Percentiles rank a stretch among this genome's conserved stretches.
Conservation (phyloP, 2,888 invertebrate genomes). For the Mechanitis messenoides region DNA sequence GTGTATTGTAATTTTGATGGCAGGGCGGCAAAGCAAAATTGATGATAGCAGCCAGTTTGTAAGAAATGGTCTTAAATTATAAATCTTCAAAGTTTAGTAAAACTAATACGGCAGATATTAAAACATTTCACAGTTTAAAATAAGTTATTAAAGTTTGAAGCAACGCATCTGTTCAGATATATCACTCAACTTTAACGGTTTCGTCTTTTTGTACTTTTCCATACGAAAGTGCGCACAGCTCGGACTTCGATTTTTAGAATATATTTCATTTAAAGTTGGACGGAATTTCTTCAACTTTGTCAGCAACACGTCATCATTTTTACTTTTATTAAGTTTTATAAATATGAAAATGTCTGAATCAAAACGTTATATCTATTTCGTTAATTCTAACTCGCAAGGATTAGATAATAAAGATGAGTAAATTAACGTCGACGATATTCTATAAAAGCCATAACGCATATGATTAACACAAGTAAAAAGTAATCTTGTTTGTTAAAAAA, state of each 20-base stretch:
- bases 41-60: no score
- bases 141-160: conserved; percentile 1
- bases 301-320: neutral
- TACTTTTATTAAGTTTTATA: no score
- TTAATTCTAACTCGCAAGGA: no score
- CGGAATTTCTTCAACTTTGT: neutral
- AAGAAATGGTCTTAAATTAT: neutral
- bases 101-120: neutral
- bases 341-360: no score
- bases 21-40: no score
- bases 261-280: neutral
- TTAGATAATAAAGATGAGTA: no score
- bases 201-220: neutral
- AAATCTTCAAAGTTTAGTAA: neutral
- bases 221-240: neutral
- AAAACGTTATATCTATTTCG: no score
- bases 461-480: no score
- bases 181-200: conserved; percentile 3
- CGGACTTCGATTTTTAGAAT: neutral
- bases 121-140: neutral
- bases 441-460: no score
- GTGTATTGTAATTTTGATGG: no score
- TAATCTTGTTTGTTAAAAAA: no score
- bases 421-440: no score
- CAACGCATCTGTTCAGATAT: conserved; percentile 5